Conservation (phyloP, 2,113 vertebrate species). For the Rissa tridactyla region DNA sequence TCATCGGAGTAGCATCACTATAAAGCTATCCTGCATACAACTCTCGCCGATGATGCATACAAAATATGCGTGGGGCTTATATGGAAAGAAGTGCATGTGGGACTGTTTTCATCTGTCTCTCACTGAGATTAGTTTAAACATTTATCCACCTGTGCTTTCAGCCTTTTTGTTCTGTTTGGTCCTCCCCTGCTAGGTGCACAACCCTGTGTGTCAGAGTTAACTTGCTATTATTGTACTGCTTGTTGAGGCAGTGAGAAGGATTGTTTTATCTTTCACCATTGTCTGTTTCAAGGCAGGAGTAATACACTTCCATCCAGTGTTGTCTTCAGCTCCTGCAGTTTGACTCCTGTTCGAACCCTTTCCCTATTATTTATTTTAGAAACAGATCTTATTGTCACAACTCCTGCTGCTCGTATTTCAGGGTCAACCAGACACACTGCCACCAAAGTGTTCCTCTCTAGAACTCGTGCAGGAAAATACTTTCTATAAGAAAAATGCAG, state of each 20-base stretch:
- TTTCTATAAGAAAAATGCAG: neutral
- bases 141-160: neutral
- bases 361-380: neutral
- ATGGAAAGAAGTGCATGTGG: neutral
- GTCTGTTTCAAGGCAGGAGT: neutral
- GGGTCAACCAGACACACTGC: neutral
- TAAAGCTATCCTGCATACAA: neutral
- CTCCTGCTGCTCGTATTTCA: accelerated
- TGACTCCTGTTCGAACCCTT: neutral
- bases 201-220: neutral
- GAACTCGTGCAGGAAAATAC: neutral
- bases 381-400: neutral
- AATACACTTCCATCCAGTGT: neutral
- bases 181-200: neutral
- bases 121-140: neutral
- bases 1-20: neutral
- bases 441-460: neutral
- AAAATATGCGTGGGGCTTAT: accelerated
- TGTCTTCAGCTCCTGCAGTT: neutral
- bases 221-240: neutral
- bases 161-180: neutral
- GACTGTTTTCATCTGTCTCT: neutral
- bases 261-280: neutral
- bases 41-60: accelerated
- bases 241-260: neutral